Evolutionary conservation across 2,888 invertebrate species (phyloP).

Genomic region (Pasiphila rectangulata): DNA sequence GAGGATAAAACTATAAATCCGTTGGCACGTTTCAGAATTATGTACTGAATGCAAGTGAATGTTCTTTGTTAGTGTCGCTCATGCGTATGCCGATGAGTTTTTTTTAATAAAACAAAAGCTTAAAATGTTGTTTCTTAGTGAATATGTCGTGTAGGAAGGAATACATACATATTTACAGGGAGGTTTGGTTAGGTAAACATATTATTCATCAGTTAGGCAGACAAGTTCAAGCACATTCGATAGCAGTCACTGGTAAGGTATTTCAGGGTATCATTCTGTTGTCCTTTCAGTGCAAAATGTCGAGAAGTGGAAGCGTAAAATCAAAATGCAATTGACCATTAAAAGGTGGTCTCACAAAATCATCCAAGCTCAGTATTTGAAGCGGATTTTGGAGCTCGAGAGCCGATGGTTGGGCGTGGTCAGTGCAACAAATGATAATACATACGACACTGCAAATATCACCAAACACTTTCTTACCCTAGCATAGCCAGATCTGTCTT

Average conservation of each 20-base stretch:
- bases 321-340: slow-evolving; percentile 50
- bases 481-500: slow-evolving; percentile 80
- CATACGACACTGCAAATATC: slow-evolving; percentile 59
- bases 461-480: slow-evolving; percentile 79
- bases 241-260: slow-evolving; percentile 45
- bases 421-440: slow-evolving; percentile 61
- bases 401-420: slow-evolving; percentile 37
- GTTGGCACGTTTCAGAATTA: slow-evolving; percentile 38
- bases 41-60: slow-evolving; percentile 76
- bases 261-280: slow-evolving; percentile 26
- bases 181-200: slow-evolving; percentile 36
- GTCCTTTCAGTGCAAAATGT: slow-evolving; percentile 46
- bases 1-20: background rate
- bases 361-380: slow-evolving; percentile 49
- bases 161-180: slow-evolving; percentile 58
- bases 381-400: slow-evolving; percentile 40
- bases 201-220: slow-evolving; percentile 80
- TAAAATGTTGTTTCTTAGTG: slow-evolving; percentile 38
- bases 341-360: slow-evolving; percentile 26
- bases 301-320: slow-evolving; percentile 57
- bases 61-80: slow-evolving; percentile 68
- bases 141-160: slow-evolving; percentile 35
- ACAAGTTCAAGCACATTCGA: slow-evolving; percentile 64
- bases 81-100: slow-evolving; percentile 60
- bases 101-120: slow-evolving; percentile 66